Percentiles rank a stretch among this genome's conserved stretches.
Evolutionary conservation across 2,888 invertebrate genomes (phyloP).

Genomic region (Patella pellucida): DNA sequence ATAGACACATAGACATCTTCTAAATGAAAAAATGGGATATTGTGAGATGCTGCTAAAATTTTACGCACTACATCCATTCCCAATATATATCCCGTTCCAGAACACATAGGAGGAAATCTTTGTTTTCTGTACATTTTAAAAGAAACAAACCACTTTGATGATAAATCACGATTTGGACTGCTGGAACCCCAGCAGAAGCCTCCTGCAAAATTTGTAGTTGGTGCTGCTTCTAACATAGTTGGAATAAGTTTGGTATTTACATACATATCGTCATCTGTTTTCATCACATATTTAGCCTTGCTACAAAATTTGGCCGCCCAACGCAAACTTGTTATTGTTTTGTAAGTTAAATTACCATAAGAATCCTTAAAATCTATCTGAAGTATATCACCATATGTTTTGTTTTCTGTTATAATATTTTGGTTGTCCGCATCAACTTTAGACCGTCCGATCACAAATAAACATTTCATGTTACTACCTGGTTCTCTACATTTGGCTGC

Average conservation of each 20-base stretch:
- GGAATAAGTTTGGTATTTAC: slow-evolving; percentile 52
- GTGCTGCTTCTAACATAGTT: slow-evolving; percentile 43
- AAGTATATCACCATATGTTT: slow-evolving; percentile 43
- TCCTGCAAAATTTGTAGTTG: slow-evolving; percentile 43
- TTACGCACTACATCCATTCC: slow-evolving; percentile 41
- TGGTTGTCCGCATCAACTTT: slow-evolving; percentile 9
- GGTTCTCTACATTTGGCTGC: slow-evolving; percentile 37
- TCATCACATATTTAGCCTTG: slow-evolving; percentile 54
- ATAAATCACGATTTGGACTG: slow-evolving; percentile 44
- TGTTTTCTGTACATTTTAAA: slow-evolving; percentile 37
- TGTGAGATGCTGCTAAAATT: slow-evolving; percentile 40
- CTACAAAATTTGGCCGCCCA: slow-evolving; percentile 46
- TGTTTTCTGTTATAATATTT: slow-evolving; percentile 35
- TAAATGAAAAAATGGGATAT: slow-evolving; percentile 57
- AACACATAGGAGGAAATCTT: slow-evolving; percentile 38
- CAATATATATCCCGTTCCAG: slow-evolving; percentile 57
- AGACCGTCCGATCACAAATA: slow-evolving; percentile 45
- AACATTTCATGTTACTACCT: slow-evolving; percentile 31
- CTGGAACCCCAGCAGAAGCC: slow-evolving; percentile 55
- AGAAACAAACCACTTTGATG: slow-evolving; percentile 57
- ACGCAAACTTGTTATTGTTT: slow-evolving; percentile 47
- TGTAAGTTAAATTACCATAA: slow-evolving; percentile 57
- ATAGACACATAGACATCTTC: slow-evolving; percentile 60
- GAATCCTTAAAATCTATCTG: slow-evolving; percentile 48
- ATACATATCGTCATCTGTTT: slow-evolving; percentile 61